Evolutionary conservation across 2,888 invertebrate species (phyloP), one percentile per base, ranked within the genome.

Genomic region (Tetropium fuscum): DNA sequence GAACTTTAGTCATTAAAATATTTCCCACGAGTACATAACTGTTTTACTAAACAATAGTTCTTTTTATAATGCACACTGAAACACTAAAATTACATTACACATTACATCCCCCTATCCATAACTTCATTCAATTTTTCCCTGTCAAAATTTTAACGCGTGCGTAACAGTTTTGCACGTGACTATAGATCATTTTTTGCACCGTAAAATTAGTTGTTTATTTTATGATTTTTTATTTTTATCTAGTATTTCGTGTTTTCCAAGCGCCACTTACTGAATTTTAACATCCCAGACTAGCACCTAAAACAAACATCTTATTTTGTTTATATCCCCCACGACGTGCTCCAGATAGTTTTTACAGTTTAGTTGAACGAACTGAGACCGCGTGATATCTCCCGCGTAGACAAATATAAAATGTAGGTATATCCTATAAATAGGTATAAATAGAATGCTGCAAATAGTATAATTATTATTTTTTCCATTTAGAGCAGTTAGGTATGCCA

Each of bases 111-210:
- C 10, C 43, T 20, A 49, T 48, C 38, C 27, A 43, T 32, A 41
- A 51, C 44, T 60, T 62, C 53, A 51, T 48, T 47, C 25, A 16
- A 22, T 57, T 49, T 49, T 32, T 41, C 40, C 30, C 25, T 38
- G 63, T 66, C 63, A 66, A 61, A 60, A 61, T 53, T 54, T 56
- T 20, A 55, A 63, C 60, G 61, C 57, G 55, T 59, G 63, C 63
- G 63, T 60, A 54, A 13, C 16, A 59, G 53, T 57, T 53, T 48
- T 18, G 59, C 66, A 58, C 61, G 58, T 60, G 63, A 62, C 53
- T 41, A 3, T 38, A 22, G n/a, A n/a, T n/a, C n/a, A n/a, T n/a
- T n/a, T n/a, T n/a, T n/a, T n/a, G n/a, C n/a, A n/a, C n/a, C n/a
- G n/a, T n/a, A n/a, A n/a, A n/a, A n/a, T n/a, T n/a, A n/a, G n/a